A percentile compares a stretch with the other conserved stretches of the same genome.
These are phyloP conservation scores for Tachysurus fulvidraco DNA, from an alignment of 2,113 vertebrate genomes.

Conservation along the genomic window DNA sequence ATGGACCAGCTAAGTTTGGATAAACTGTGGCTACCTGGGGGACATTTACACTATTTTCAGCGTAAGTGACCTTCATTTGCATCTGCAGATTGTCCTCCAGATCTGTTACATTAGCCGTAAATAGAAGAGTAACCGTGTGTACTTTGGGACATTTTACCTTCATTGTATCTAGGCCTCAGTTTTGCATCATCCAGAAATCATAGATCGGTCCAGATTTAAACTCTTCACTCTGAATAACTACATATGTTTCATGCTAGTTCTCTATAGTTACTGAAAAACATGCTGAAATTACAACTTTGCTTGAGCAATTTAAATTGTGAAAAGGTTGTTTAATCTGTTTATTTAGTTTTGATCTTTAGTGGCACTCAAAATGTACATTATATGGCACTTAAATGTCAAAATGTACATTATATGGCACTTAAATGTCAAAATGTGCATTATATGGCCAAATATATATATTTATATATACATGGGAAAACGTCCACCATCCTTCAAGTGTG, in stretches of 20 bases:
- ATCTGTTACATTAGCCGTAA: constrained; percentile 34
- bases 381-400: background rate
- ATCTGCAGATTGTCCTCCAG: constrained; percentile 29
- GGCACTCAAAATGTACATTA: background rate
- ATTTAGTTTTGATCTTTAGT: background rate
- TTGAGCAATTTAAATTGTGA: background rate
- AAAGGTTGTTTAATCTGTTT: background rate
- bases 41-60: constrained; percentile 43
- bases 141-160: background rate
- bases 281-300: background rate
- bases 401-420: background rate
- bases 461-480: too few relatives aligned
- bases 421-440: background rate
- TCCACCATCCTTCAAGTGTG: too few relatives aligned
- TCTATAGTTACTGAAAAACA: background rate
- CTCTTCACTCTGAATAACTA: background rate
- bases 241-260: background rate
- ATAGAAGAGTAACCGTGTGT: background rate
- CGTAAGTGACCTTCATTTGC: constrained; percentile 34
- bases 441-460: background rate
- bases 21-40: constrained; percentile 24
- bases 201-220: background rate
- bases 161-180: constrained; percentile 10
- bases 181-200: background rate
- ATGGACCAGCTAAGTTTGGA: background rate